Base-by-base conservation (phyloP, 2,113 vertebrate species). In the Catagonus wagneri region DNA sequence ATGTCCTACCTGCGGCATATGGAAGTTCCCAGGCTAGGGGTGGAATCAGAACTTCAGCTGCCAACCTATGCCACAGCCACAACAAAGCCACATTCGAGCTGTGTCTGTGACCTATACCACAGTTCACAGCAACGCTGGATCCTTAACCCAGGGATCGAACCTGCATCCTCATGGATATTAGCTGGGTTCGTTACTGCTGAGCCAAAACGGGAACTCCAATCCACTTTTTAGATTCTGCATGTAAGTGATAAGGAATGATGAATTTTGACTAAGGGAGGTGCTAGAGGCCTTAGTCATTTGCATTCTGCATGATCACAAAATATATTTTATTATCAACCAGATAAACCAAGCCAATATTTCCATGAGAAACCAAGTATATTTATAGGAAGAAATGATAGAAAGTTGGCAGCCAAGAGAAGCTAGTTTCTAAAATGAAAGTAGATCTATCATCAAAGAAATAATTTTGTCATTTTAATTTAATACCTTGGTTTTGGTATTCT, bases 381-480 rank as follows among this genome's bases (percentile, higher is more conserved):
- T 68, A 27, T 15, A 36, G 32, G 56, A 78, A 90, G 80, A 93
- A 97, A 66, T 56, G 63, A 63, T 7, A 88, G 54, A 90, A 97
- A 56, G 68, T 13, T 94, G 93, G 85, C 83, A 83, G 72, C 58
- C 17, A 98, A 95, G 94, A 81, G 94, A 76, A n/a, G 1, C 32
- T 72, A 32, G 84, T 90, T 90, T 95, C 96, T 97, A 93, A 93
- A 96, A 80, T 93, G 66, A 44, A 91, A 87, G 54, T 76, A 91
- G 92, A 88, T 97, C 85, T 96, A 94, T 80, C 95, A 94, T 91
- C 36, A 81, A 96, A 96, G 83, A 97, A 87, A 84, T 94, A 97
- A 93, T 93, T 75, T 68, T 92, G 81, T 87, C 58, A 0, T 0
- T 86, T 97, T 98, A 98, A 98, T 97, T 95, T 98, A 97, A 97